phyloP scores from a whole-genome alignment of 2,888 invertebrate species.

The Nomada ruficornis region DNA sequence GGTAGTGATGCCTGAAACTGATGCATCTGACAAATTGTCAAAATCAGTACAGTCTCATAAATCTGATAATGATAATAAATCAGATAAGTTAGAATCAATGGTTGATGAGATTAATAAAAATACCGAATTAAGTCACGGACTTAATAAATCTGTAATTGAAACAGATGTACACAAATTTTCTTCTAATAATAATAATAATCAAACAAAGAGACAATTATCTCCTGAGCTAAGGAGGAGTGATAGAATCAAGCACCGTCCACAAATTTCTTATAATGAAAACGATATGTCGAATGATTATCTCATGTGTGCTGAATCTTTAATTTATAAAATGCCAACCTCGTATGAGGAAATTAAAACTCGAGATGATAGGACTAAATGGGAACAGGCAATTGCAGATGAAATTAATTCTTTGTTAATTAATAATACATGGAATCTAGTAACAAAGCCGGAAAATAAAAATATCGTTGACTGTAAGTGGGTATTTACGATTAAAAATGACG shows the following conservation, averaged over 20 bases:
- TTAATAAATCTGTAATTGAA: not conserved
- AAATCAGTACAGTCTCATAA: not conserved
- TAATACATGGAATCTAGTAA: no score
- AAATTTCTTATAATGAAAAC: not conserved
- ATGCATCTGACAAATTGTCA: not conserved
- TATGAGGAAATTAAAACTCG: no score
- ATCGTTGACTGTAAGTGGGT: no score
- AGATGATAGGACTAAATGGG: not conserved
- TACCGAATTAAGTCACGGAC: not conserved
- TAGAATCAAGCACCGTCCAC: not conserved
- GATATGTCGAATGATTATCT: not conserved
- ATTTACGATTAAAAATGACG: no score
- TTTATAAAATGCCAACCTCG: no score
- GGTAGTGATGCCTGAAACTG: not conserved
- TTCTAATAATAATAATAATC: not conserved
- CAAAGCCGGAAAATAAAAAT: no score
- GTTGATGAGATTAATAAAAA: not conserved
- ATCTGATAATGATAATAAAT: not conserved
- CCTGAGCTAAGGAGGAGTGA: slow-evolving; percentile 3
- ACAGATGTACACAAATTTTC: not conserved
- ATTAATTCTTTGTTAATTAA: no score
- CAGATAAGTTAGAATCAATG: not conserved
- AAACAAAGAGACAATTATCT: not conserved
- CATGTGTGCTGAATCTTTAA: not conserved
- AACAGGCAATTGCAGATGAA: not conserved